Base-by-base conservation (phyloP, 2,888 invertebrate genomes). In the Octonoba sinensis region DNA sequence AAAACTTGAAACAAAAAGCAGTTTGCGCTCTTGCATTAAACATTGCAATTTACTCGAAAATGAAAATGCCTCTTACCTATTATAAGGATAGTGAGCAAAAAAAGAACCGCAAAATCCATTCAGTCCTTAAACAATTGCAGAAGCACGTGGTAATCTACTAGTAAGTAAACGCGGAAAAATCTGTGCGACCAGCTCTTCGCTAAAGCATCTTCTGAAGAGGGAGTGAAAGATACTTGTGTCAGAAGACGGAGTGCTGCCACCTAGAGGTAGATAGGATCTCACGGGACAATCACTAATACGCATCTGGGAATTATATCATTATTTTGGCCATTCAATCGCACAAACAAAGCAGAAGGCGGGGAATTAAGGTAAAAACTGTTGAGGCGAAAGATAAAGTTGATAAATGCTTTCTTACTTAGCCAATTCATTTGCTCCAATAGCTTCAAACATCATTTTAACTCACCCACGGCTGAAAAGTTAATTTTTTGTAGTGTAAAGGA, bases 21-120 rank as follows among this genome's bases (percentile, higher is more conserved):
- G 15, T 59, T 59, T 59, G 12, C 2, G 8, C 22, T 22, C 4
- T 22, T 59, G 24, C 20, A 16, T 24, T 59, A 12, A 13, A 24
- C 1, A 22, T 16, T 59, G 15, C 22, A 27, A 27, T 27, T 24
- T 36, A 36, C 13, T 15, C 13, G 13, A 36, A 27, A 60, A 54
- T 13, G 18, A 69, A 56, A 49, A 20, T 20, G 0, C 15, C 22
- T 54, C 79, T 79, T 67, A 79, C 79, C 59, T 51, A 72, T 62
- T 4, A 79, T 36, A 20, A 79, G 15, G 44, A 72, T n/a, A 36
- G 65, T n/a, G 22, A 79, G 18, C 13, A 73, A 67, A 27, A 72
- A 62, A 67, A 67, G 51, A 64, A 70, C 46, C 11, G 77, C 70
- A 64, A 64, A 54, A 36, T 67, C 79, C 79, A 79, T 79, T 67